Evolutionary conservation across 2,113 vertebrate species (phyloP), one percentile per base, ranked within the genome.

Genomic region (Pitta sordida): DNA sequence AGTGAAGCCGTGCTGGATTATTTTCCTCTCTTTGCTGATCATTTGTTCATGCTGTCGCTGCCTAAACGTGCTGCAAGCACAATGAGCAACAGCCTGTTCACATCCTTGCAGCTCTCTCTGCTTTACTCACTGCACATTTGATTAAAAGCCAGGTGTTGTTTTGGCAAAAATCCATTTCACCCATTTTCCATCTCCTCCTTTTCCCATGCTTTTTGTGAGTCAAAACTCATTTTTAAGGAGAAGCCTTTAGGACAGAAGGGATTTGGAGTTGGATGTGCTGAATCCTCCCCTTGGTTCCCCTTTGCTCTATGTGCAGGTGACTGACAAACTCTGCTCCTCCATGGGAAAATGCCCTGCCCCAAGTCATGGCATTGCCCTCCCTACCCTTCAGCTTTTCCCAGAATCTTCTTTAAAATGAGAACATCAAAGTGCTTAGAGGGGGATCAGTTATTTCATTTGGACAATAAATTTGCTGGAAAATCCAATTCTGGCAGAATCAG

Each of bases 21-120:
- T 67, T 59, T 63, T 46, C 43, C 67, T 43, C 62, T 27, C 70
- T 16, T 37, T 2, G 7, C 69, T 32, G 48, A 49, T 44, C 9
- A 0, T 32, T 59, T 53, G 46, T 24, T 74, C 11, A 0, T 0
- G 0, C 58, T 44, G 4, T 17, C 0, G 0, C 43, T 34, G 55
- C 48, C 70, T 53, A 37, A n/a, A 56, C 1, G 2, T 1, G 5
- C 71, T 58, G 48, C 58, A 24, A 16, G 49, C 53, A 17, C 39
- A 21, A 53, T 3, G 6, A 68, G 48, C 76, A 65, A 1, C 36
- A 63, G 48, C 13, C 39, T 39, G 8, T 32, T 65, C 1, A 0
- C 73, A 13, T 4, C 0, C 0, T 69, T 39, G 17, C 2, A 2
- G n/a, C 8, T 58, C 26, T 3, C 41, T 37, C 68, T 82, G 65